These are phyloP conservation scores for Diphyllodes magnificus DNA, from an alignment of 2,113 vertebrate species.

Conservation along the genomic window DNA sequence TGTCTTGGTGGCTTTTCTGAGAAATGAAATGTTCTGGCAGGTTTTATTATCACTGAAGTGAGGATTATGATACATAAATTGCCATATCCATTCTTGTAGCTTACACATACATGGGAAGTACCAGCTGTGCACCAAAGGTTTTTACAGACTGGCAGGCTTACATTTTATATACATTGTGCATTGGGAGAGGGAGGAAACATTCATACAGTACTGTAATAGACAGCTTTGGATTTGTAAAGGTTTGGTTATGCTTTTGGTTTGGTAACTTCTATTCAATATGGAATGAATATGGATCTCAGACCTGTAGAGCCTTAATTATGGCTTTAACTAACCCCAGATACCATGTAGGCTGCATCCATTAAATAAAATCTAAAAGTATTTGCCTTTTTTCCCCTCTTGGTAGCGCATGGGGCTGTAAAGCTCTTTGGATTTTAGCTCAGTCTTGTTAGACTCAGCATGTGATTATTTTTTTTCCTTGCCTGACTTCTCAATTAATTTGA, in stretches of 20 bases:
- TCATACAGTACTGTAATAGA: not conserved
- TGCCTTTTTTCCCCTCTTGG: fast-evolving
- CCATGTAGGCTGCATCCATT: not conserved
- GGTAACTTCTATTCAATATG: not conserved
- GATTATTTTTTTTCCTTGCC: not conserved
- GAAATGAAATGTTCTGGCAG: not conserved
- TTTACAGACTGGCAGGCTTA: not conserved
- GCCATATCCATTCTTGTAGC: fast-evolving
- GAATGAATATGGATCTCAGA: not conserved
- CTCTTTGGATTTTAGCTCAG: not conserved
- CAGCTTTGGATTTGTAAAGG: not conserved
- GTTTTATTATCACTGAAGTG: not conserved
- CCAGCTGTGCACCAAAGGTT: not conserved
- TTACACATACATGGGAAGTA: not conserved
- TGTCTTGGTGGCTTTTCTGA: not conserved
- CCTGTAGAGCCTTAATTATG: not conserved
- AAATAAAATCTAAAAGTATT: not conserved
- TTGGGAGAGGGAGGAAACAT: not conserved
- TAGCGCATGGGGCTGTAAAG: not conserved
- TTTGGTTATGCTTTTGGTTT: not conserved
- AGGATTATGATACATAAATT: not conserved
- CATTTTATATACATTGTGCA: not conserved
- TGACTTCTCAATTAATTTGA: not conserved
- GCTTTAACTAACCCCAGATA: not conserved
- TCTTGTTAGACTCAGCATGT: not conserved